Conservation (phyloP, 2,888 invertebrate species). For the Nomada flava region DNA sequence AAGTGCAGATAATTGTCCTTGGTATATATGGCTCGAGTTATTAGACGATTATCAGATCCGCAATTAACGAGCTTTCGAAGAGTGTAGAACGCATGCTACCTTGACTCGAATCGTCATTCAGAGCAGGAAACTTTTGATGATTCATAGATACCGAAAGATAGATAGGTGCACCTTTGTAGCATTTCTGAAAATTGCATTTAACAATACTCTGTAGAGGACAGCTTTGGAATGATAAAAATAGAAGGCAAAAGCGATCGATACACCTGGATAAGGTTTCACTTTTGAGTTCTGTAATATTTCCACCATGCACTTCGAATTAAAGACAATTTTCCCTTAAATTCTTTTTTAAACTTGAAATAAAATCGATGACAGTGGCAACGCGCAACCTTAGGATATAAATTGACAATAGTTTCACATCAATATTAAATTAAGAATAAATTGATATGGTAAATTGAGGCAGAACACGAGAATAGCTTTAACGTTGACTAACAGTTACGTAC, state of each 20-base stretch:
- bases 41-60: constrained; percentile 22
- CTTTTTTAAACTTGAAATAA: not conserved
- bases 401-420: no score
- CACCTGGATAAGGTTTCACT: not conserved
- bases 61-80: not conserved
- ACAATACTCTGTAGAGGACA: not conserved
- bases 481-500: not conserved
- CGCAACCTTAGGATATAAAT: no score
- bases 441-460: not conserved
- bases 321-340: not conserved
- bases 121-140: not conserved
- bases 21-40: not conserved
- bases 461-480: not conserved
- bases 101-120: constrained; percentile 20
- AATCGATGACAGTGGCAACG: no score
- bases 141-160: constrained; percentile 17
- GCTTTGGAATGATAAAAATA: not conserved
- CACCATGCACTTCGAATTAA: not conserved
- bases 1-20: constrained; percentile 46
- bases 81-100: not conserved
- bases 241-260: not conserved
- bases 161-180: not conserved
- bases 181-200: not conserved
- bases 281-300: not conserved
- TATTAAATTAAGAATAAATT: no score